phyloP scores from a whole-genome alignment of 2,888 invertebrate species.

The Papilio gigon region DNA sequence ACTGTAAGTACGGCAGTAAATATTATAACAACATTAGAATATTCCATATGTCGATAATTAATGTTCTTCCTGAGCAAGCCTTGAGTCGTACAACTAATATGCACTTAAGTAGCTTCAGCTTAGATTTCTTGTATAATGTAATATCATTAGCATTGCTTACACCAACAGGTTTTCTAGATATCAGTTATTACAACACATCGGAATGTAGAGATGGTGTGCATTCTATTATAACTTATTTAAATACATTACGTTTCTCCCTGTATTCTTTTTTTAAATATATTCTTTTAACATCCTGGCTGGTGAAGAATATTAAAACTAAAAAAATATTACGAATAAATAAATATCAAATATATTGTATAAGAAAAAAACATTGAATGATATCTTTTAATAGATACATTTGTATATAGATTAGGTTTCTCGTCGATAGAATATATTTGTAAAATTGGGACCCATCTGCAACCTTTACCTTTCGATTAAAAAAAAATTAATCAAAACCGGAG shows the following conservation, averaged over 20 bases:
- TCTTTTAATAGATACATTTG: too few relatives aligned
- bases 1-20: neutral
- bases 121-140: conserved; percentile 27
- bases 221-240: neutral
- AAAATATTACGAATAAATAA: neutral
- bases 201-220: conserved; percentile 9
- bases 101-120: conserved; percentile 34
- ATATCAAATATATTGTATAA: too few relatives aligned
- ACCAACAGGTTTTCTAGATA: conserved; percentile 25
- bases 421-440: too few relatives aligned
- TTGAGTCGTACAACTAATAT: conserved; percentile 11
- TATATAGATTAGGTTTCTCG: too few relatives aligned
- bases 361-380: too few relatives aligned
- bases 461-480: too few relatives aligned
- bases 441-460: too few relatives aligned
- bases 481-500: too few relatives aligned
- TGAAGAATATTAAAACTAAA: neutral
- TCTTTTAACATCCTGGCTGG: neutral
- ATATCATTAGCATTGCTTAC: conserved; percentile 30
- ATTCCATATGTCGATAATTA: neutral
- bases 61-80: neutral
- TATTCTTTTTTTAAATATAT: neutral
- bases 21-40: neutral
- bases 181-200: conserved; percentile 34
- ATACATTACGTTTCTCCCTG: neutral